Percentiles rank a stretch among this genome's conserved stretches.
Evolutionary conservation across 2,888 invertebrate species (phyloP).

Genomic region (Plebejus argus): DNA sequence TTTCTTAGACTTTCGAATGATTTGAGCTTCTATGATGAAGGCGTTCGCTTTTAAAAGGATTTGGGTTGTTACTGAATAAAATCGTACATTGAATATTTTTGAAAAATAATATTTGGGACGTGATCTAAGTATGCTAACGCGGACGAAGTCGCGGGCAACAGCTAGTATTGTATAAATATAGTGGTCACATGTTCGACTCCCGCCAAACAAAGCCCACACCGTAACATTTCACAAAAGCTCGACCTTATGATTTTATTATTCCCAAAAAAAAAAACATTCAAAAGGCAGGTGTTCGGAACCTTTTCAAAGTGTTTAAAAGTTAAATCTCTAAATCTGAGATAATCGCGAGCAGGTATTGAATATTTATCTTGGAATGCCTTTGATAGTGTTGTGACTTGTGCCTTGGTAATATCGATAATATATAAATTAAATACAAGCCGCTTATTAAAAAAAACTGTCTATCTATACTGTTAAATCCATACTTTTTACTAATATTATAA

Average conservation of each 20-base stretch:
- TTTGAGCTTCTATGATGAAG: too few species aligned
- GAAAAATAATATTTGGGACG: too few species aligned
- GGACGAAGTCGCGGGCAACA: too few species aligned
- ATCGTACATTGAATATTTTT: too few species aligned
- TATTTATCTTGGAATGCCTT: slow-evolving; percentile 12
- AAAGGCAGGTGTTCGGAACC: slow-evolving; percentile 13
- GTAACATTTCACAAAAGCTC: background rate
- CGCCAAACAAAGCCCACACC: background rate
- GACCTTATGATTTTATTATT: background rate
- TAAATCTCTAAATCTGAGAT: slow-evolving; percentile 17
- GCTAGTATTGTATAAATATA: too few species aligned
- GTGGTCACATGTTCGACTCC: background rate
- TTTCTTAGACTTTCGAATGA: too few species aligned
- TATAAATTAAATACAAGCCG: background rate
- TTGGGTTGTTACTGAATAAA: too few species aligned
- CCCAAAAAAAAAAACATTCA: background rate
- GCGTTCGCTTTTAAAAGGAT: too few species aligned
- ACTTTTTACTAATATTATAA: too few species aligned
- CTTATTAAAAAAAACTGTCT: too few species aligned
- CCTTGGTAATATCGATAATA: background rate
- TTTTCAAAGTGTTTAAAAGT: slow-evolving; percentile 11
- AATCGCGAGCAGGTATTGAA: slow-evolving; percentile 18
- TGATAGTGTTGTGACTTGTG: slow-evolving; percentile 1
- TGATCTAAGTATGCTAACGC: too few species aligned
- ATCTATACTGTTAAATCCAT: too few species aligned